These are phyloP conservation scores for Syngnathoides biaculeatus DNA, from an alignment of 2,113 vertebrate species.

Conservation along the genomic window DNA sequence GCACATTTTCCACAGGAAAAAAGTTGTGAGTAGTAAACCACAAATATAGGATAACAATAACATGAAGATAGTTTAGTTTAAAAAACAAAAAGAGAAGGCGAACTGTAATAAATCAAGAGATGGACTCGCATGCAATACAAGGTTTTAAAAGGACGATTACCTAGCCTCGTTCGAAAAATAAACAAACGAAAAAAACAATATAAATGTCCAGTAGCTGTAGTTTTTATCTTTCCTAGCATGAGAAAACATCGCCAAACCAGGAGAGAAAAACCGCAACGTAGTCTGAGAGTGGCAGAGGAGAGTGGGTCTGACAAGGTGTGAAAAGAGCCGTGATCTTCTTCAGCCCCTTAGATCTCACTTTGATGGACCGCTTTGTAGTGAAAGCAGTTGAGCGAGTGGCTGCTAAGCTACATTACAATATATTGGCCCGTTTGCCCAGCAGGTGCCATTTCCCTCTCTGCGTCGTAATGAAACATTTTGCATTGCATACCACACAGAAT, in stretches of 20 bases:
- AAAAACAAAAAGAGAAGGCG: no score
- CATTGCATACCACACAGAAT: slow-evolving; percentile 46
- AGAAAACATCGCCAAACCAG: slow-evolving; percentile 14
- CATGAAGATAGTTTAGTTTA: no score
- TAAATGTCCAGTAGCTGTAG: not conserved
- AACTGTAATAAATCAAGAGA: no score
- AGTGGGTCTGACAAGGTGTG: slow-evolving; percentile 68
- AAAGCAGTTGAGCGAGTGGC: slow-evolving; percentile 50
- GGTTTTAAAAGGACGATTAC: no score
- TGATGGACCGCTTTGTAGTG: slow-evolving; percentile 69
- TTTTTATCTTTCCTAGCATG: not conserved
- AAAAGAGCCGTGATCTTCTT: slow-evolving; percentile 69
- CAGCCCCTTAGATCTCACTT: slow-evolving; percentile 63
- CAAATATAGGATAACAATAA: no score
- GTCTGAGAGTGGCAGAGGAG: slow-evolving; percentile 43
- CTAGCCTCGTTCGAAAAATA: no score
- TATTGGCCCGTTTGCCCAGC: slow-evolving; percentile 59
- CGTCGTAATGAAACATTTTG: slow-evolving; percentile 57
- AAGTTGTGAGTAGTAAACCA: no score
- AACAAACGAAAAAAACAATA: no score
- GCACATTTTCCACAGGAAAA: no score
- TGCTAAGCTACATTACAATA: slow-evolving; percentile 67
- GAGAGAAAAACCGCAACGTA: slow-evolving; percentile 32
- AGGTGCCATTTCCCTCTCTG: slow-evolving; percentile 56
- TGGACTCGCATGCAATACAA: not conserved